Percentiles rank a stretch among this genome's conserved stretches.
These are phyloP conservation scores for Apogon hyalosoma DNA, from an alignment of 2,797 vertebrate genomes.

Conservation along the genomic window DNA sequence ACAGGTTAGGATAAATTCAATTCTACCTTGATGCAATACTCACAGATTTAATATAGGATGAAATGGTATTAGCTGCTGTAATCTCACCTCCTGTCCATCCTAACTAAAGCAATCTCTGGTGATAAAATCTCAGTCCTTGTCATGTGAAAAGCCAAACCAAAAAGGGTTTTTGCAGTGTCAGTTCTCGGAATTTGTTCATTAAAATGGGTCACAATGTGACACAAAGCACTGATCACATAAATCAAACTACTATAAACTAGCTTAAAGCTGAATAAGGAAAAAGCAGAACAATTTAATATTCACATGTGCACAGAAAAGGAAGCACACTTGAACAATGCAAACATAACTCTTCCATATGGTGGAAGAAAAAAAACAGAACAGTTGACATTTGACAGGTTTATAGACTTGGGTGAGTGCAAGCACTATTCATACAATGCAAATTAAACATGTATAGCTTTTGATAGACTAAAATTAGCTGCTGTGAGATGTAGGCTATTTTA, in stretches of 20 bases:
- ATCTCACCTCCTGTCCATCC: too few species aligned
- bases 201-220: too few species aligned
- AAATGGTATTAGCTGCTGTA: too few species aligned
- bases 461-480: constrained; percentile 6
- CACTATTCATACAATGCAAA: background rate
- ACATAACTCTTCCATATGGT: background rate
- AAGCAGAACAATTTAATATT: constrained; percentile 20
- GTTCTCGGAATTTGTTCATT: too few species aligned
- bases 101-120: too few species aligned
- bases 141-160: too few species aligned
- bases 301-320: background rate
- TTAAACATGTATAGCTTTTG: background rate
- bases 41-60: too few species aligned
- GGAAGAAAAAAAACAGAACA: constrained; percentile 12
- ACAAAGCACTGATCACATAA: background rate
- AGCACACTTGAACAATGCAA: constrained; percentile 13
- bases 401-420: background rate
- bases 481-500: constrained; percentile 12
- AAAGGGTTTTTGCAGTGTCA: too few species aligned
- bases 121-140: too few species aligned
- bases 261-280: background rate
- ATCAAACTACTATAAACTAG: constrained; percentile 11
- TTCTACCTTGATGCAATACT: too few species aligned
- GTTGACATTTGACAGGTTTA: background rate
- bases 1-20: too few species aligned